Percentiles rank a stretch among this genome's conserved stretches.
Evolutionary conservation across 2,888 invertebrate species (phyloP).

Genomic region (Idaea aversata): DNA sequence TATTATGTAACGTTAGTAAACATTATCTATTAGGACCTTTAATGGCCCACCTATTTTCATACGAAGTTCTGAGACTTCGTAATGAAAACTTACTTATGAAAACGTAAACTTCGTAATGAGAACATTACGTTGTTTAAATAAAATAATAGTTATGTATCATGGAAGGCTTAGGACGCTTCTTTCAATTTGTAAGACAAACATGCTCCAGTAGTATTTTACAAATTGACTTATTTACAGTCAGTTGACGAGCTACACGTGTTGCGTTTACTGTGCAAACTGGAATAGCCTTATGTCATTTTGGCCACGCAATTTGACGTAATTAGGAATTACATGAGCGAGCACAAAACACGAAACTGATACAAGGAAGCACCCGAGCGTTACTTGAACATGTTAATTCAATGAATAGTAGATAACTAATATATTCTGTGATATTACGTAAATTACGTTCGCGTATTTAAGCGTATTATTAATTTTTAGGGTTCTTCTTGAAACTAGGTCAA

Average conservation of each 20-base stretch:
- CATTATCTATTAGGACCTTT: too few relatives aligned
- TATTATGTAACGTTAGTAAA: neutral
- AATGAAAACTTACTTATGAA: too few relatives aligned
- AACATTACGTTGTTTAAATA: too few relatives aligned
- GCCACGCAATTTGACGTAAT: constrained; percentile 75
- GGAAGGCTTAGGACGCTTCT: too few relatives aligned
- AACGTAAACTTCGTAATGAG: too few relatives aligned
- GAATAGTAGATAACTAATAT: constrained; percentile 35
- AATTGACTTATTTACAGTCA: constrained; percentile 46
- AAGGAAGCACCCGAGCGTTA: constrained; percentile 41
- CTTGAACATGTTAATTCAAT: constrained; percentile 47
- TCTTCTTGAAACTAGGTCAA: constrained; percentile 14
- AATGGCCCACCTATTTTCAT: too few relatives aligned
- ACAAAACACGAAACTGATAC: constrained; percentile 47
- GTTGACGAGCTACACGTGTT: constrained; percentile 36
- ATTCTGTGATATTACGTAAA: constrained; percentile 39
- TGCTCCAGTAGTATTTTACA: constrained; percentile 18
- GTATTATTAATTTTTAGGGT: constrained; percentile 18
- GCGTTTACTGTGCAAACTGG: constrained; percentile 53
- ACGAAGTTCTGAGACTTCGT: too few relatives aligned
- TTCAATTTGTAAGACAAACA: constrained; percentile 40
- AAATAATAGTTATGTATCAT: too few relatives aligned
- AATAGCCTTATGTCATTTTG: constrained; percentile 72
- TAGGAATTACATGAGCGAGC: constrained; percentile 63
- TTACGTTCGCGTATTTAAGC: constrained; percentile 22